Percentiles rank a stretch among this genome's conserved stretches.
These are phyloP conservation scores for Rhopalosiphum nymphaeae DNA, from an alignment of 2,888 invertebrate genomes.

Conservation along the genomic window DNA sequence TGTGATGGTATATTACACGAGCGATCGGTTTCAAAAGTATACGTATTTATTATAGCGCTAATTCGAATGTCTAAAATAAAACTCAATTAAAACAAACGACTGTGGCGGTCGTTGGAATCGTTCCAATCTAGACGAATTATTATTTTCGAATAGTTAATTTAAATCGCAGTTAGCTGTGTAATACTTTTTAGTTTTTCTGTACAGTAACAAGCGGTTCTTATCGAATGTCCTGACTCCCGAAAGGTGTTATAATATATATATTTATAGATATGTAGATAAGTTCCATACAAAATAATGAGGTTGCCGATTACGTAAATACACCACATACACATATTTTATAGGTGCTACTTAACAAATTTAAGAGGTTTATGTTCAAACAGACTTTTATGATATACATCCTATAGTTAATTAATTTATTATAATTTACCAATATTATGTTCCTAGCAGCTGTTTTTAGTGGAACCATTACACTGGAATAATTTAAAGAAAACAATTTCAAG, in stretches of 20 bases:
- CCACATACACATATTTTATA: not conserved
- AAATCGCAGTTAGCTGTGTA: not conserved
- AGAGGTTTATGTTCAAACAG: not conserved
- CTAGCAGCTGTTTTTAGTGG: not conserved
- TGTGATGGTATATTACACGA: not conserved
- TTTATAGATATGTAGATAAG: not conserved
- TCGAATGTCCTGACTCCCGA: not conserved
- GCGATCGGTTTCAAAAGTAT: slow-evolving; percentile 25
- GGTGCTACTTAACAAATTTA: not conserved
- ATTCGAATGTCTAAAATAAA: slow-evolving; percentile 52
- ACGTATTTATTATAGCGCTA: slow-evolving; percentile 16
- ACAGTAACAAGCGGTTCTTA: not conserved
- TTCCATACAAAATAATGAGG: not conserved
- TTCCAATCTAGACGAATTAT: slow-evolving; percentile 20
- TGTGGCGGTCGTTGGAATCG: slow-evolving; percentile 12
- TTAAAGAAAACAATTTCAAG: not conserved
- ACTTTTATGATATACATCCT: not conserved
- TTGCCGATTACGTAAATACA: not conserved
- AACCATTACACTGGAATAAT: not conserved
- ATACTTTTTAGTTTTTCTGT: slow-evolving; percentile 10
- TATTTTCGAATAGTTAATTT: not conserved
- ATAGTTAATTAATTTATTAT: not conserved
- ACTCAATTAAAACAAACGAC: slow-evolving; percentile 44
- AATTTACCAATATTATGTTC: not conserved
- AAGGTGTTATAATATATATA: not conserved